Evolutionary conservation across 2,113 vertebrate species (phyloP), one percentile per base, ranked within the genome.

Genomic region (Datnioides undecimradiatus): DNA sequence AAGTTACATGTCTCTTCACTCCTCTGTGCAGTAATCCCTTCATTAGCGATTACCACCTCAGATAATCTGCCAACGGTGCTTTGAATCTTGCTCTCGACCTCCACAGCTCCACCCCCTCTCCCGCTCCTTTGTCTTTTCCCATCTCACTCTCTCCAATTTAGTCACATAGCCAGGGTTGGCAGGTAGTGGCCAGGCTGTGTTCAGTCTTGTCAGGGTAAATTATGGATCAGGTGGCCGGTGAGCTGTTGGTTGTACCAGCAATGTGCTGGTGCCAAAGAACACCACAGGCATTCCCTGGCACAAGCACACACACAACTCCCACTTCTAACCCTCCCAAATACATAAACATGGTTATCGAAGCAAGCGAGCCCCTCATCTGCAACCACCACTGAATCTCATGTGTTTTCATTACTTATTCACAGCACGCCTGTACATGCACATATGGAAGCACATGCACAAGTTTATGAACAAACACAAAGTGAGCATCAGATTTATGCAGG

Each of bases 141-240:
- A 73, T 74, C 70, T 76, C 19, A 45, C 36, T 62, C 65, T 27
- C 60, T 70, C 60, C 49, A 54, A 63, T 74, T 79, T 60, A 51
- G 76, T 82, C 85, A 45, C 59, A 64, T 31, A 76, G 79, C 72
- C 72, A 59, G 69, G 57, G 59, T 67, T 90, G 89, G 86, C 87
- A 92, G 86, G 87, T 71, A 82, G 76, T 70, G 64, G 84, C 79
- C 78, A 73, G 69, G 64, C 65, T 86, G 80, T 88, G 91, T 83
- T 90, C 87, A 74, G 80, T 86, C 90, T 86, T 91, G 87, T 90
- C 85, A 63, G 80, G 85, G 82, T 87, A 91, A 94, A 94, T 93
- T 89, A 93, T 88, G 85, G 87, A 91, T 94, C 90, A 91, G 90
- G 87, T 90, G 90, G 85, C 81, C 64, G 23, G 75, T 88, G 82